Base-by-base conservation (phyloP, 2,888 invertebrate genomes). In the Lathronympha strigana region DNA sequence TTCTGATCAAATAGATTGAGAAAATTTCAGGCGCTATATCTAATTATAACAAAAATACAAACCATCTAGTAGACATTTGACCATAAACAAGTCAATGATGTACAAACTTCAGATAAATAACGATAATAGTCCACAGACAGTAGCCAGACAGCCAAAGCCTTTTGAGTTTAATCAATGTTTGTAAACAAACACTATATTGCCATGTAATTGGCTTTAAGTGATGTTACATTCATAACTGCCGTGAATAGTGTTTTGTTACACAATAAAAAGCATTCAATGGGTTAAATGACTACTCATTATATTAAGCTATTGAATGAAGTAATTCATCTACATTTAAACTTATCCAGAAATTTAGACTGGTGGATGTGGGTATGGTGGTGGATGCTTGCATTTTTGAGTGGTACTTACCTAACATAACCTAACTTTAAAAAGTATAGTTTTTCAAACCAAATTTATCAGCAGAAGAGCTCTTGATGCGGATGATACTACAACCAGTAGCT, bases 91-190 rank as follows among this genome's bases (percentile, higher is more conserved):
- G 17, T 9, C 6, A 17, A 17, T 17, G 5, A 8, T 2, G 4
- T 13, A 25, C 11, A 3, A 8, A 38, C 40, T 4, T n/a, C 31
- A 57, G 43, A 45, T 43, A 57, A 55, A 57, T 31, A 19, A 36
- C 21, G 38, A 57, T 57, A 55, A 31, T 31, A 31, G 43, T 40
- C 9, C 21, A 31, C 40, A 57, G 57, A 57, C 57, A 45, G n/a
- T 31, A 28, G 9, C 43, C 57, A 57, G 57, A 45, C 57, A 31
- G 31, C 43, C 15, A 57, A 57, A 45, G 57, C 53, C 38, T 54
- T 15, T 8, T n/a, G 2, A n/a, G 49, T 28, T 57, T 57, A 57
- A 57, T 57, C 57, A 57, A 45, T 57, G 57, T 57, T 57, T 57
- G 43, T 31, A 57, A 57, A 57, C 57, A 57, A 21, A 28, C 19